Evolutionary conservation across 2,113 vertebrate genomes (phyloP).

Genomic region (Oncorhynchus masou): DNA sequence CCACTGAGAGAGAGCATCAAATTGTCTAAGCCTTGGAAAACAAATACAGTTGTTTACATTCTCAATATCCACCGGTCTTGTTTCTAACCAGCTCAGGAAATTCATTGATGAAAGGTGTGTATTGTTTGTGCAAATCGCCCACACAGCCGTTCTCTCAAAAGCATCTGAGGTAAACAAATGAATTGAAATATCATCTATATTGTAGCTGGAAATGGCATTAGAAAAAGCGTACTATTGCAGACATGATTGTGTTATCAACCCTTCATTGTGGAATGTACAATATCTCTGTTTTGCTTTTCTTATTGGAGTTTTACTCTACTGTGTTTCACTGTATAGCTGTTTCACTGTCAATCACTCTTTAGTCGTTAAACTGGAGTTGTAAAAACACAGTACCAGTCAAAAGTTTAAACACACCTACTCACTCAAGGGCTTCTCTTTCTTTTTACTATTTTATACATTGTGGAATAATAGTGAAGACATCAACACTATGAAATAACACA

Average conservation of each 20-base stretch:
- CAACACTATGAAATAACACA: no score
- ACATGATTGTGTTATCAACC: background rate
- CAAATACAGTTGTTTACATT: slow-evolving; percentile 31
- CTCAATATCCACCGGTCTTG: slow-evolving; percentile 12
- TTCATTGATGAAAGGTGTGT: background rate
- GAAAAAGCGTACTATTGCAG: background rate
- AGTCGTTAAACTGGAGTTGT: no score
- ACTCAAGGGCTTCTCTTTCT: no score
- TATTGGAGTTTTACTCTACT: background rate
- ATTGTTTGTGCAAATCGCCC: background rate
- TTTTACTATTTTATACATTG: no score
- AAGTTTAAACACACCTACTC: no score
- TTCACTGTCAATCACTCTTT: no score
- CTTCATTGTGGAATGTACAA: background rate
- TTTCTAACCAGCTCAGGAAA: background rate
- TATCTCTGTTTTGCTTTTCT: background rate
- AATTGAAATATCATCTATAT: no score
- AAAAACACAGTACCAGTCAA: no score
- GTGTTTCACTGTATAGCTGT: no score
- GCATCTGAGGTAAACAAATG: no score
- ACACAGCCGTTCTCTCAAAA: background rate
- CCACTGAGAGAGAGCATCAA: slow-evolving; percentile 22
- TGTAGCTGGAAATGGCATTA: background rate
- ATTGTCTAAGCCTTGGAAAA: slow-evolving; percentile 24
- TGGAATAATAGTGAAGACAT: no score